These are phyloP conservation scores for Elaphurus davidianus DNA, from an alignment of 2,113 vertebrate genomes.

Conservation along the genomic window DNA sequence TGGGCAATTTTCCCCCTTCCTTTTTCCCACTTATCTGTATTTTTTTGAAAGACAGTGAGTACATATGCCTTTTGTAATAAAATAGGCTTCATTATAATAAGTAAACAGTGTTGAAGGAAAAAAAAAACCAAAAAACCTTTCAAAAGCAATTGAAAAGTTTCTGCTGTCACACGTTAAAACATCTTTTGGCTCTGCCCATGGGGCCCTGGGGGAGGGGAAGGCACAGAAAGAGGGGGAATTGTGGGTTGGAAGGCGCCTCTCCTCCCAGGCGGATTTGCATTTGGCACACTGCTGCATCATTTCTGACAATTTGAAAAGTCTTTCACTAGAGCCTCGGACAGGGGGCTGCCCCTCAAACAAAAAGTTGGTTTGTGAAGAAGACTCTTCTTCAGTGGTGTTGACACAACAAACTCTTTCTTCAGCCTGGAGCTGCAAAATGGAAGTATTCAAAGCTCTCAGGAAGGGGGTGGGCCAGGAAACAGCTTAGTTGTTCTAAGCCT, in stretches of 20 bases:
- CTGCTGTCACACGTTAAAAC: neutral
- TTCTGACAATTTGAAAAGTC: constrained; percentile 61
- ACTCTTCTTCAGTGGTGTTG: constrained; percentile 60
- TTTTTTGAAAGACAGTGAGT: neutral
- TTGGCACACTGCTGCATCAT: constrained; percentile 62
- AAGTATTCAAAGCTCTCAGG: constrained; percentile 53
- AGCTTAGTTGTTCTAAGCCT: constrained; percentile 47
- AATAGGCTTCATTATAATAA: constrained; percentile 40
- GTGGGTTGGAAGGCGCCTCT: constrained; percentile 4
- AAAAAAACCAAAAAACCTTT: neutral
- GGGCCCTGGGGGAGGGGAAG: neutral
- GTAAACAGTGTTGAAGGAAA: neutral
- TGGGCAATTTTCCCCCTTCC: neutral
- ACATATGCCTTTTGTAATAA: neutral
- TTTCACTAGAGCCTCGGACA: constrained; percentile 28
- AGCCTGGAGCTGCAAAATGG: constrained; percentile 59
- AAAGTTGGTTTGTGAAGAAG: constrained; percentile 66
- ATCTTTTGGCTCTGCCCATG: neutral
- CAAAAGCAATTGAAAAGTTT: constrained; percentile 53
- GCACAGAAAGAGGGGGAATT: neutral
- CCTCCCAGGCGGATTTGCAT: constrained; percentile 65
- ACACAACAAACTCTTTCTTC: constrained; percentile 74
- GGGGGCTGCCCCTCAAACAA: constrained; percentile 56
- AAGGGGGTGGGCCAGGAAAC: constrained; percentile 53
- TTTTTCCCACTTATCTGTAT: neutral